Evolutionary conservation across 2,797 vertebrate genomes (phyloP).

Genomic region (Xenopus petersii): DNA sequence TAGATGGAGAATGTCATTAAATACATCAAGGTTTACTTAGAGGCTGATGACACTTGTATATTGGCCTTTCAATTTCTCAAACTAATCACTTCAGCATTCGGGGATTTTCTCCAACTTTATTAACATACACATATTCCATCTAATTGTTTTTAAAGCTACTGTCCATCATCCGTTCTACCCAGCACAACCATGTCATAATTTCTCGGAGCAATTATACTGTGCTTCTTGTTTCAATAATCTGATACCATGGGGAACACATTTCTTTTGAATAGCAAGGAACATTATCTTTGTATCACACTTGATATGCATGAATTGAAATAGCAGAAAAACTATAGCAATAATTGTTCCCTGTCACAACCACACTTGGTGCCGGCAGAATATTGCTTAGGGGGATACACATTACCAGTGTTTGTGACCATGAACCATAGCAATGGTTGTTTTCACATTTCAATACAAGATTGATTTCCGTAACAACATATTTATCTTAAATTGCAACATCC

Average conservation of each 20-base stretch:
- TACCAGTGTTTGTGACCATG: slow-evolving; percentile 37
- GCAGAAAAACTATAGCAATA: slow-evolving; percentile 42
- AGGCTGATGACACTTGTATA: slow-evolving; percentile 27
- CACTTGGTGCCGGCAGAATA: slow-evolving; percentile 41
- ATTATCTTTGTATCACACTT: slow-evolving; percentile 48
- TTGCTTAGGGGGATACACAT: slow-evolving; percentile 40
- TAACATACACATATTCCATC: slow-evolving; percentile 30
- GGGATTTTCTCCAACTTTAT: slow-evolving; percentile 39
- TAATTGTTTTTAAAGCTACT: slow-evolving; percentile 46
- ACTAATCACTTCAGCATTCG: slow-evolving; percentile 26
- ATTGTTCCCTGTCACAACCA: slow-evolving; percentile 40
- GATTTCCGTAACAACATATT: slow-evolving; percentile 39
- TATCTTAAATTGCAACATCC: slow-evolving; percentile 39
- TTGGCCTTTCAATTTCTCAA: slow-evolving; percentile 16
- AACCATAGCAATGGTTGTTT: slow-evolving; percentile 35
- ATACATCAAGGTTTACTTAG: slow-evolving; percentile 19
- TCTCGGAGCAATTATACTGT: slow-evolving; percentile 47
- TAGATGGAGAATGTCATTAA: slow-evolving; percentile 17
- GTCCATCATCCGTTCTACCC: slow-evolving; percentile 41
- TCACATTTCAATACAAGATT: slow-evolving; percentile 44
- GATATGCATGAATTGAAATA: slow-evolving; percentile 49
- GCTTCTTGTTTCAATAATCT: slow-evolving; percentile 47
- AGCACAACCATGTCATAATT: slow-evolving; percentile 40
- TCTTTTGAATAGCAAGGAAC: slow-evolving; percentile 41
- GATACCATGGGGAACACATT: slow-evolving; percentile 45